These are phyloP conservation scores for Sesia bembeciformis DNA, from an alignment of 2,888 invertebrate genomes.

Conservation along the genomic window DNA sequence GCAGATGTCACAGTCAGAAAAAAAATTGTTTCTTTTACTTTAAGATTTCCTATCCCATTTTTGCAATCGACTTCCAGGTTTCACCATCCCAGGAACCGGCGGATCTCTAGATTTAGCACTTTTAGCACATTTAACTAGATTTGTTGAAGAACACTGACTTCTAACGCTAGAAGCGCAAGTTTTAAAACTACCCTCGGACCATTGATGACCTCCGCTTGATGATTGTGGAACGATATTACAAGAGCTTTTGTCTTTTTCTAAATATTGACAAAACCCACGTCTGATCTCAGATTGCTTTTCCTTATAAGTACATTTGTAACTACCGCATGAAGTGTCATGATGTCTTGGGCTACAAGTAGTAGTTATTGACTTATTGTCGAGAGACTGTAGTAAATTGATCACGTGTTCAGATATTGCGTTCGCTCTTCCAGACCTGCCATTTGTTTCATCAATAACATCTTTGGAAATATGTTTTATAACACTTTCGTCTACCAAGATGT, in stretches of 20 bases:
- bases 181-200: background rate
- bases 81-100: no score
- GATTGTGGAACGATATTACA: background rate
- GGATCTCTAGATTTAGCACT: no score
- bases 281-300: slow-evolving; percentile 8
- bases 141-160: background rate
- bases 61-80: no score
- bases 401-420: slow-evolving; percentile 9
- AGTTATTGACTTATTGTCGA: slow-evolving; percentile 24
- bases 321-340: slow-evolving; percentile 18
- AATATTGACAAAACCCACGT: background rate
- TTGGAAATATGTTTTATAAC: slow-evolving; percentile 14
- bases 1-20: no score
- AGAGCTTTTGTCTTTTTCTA: background rate
- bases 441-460: slow-evolving; percentile 5
- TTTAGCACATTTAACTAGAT: no score
- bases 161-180: background rate
- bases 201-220: background rate
- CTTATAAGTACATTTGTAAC: slow-evolving; percentile 27
- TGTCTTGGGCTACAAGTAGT: slow-evolving; percentile 25
- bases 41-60: no score
- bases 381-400: slow-evolving; percentile 11
- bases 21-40: no score
- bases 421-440: no score
- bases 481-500: slow-evolving; percentile 26